Evolutionary conservation across 2,797 vertebrate species (phyloP), one percentile per base, ranked within the genome.

Genomic region (Paedocypris micromegethes): DNA sequence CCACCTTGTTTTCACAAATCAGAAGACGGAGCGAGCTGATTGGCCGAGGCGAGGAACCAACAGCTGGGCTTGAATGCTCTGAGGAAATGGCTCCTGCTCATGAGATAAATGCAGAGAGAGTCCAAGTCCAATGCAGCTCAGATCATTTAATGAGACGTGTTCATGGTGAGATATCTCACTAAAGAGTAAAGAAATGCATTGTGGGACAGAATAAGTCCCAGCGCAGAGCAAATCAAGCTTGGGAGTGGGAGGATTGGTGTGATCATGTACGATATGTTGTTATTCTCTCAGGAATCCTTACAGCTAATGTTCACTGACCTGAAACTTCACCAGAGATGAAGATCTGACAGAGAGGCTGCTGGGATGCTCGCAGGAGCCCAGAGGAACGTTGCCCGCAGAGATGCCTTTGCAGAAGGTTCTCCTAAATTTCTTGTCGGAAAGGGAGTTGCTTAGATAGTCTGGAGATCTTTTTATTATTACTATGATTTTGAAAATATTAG

Each of bases 221-320:
- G 3, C 43, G 60, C 38, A 45, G 65, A 60, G 56, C 68, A 55
- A 48, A 62, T 73, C 50, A 56, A 48, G 23, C 45, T 46, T 5
- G 5, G 50, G 6, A 67, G 53, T 54, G 49, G 57, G 57, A 48
- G 57, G 64, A 55, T n/a, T 48, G 48, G 40, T n/a, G 50, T 67
- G 41, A 64, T 72, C 51, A 67, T 66, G 48, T 72, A 59, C 44
- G 68, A 72, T 70, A 67, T 52, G 57, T 73, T 60, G 51, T 72
- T 57, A 72, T 63, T 75, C 78, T 72, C 78, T 63, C 42, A 43
- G 66, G 75, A 66, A 67, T 66, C 52, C 67, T 66, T 60, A 62
- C 48, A 59, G 54, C 68, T 66, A 40, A 66, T 70, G 74, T 50
- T 66, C 63, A 64, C 39, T 72, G 75, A 75, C 76, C 73, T 70